phyloP scores from a whole-genome alignment of 1,140 invertebrate genomes.

The Drosophila albomicans region DNA sequence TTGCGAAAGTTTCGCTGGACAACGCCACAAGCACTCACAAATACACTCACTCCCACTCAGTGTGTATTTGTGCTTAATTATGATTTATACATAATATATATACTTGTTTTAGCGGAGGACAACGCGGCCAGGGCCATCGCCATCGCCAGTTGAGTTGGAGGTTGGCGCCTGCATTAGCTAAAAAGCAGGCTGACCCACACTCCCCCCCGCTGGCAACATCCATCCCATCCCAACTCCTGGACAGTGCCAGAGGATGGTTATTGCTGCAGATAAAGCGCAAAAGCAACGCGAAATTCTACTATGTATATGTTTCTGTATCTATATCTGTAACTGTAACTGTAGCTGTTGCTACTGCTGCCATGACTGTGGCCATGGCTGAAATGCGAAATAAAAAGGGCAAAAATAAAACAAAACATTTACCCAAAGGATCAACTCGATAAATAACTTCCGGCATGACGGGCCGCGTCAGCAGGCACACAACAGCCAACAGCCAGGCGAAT shows the following conservation, averaged over 20 bases:
- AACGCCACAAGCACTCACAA: conserved; percentile 19
- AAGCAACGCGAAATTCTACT: conserved; percentile 46
- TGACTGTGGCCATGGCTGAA: conserved; percentile 24
- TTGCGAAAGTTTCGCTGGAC: conserved; percentile 51
- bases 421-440: conserved; percentile 82
- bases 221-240: background rate
- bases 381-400: conserved; percentile 41
- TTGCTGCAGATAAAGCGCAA: conserved; percentile 54
- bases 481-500: conserved; percentile 54
- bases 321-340: background rate
- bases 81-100: conserved; percentile 66
- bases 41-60: conserved; percentile 16
- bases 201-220: background rate
- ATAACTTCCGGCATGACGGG: conserved; percentile 78
- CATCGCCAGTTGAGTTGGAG: background rate
- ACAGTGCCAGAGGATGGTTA: conserved; percentile 35
- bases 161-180: conserved; percentile 54
- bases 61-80: conserved; percentile 65
- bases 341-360: no score
- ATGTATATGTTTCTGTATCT: conserved; percentile 1
- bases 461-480: conserved; percentile 66
- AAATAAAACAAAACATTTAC: conserved; percentile 75
- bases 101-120: conserved; percentile 31
- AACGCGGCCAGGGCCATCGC: conserved; percentile 32
- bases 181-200: conserved; percentile 37